phyloP scores from a whole-genome alignment of 1,140 invertebrate genomes.

The Aphaenogaster floridana region DNA sequence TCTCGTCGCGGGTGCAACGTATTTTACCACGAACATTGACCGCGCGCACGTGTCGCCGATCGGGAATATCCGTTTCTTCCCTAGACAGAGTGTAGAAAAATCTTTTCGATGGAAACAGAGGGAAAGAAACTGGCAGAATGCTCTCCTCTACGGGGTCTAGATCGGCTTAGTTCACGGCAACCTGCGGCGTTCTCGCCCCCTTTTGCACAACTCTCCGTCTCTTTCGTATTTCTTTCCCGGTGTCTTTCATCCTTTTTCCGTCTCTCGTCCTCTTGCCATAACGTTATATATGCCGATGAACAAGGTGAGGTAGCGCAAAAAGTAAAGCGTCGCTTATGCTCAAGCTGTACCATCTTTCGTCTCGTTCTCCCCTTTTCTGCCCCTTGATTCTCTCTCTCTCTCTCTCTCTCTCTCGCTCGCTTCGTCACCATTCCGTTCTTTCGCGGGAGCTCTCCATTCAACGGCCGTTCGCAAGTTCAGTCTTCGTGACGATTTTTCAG shows the following conservation, averaged over 20 bases:
- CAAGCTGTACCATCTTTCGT: constrained; percentile 53
- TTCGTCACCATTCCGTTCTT: constrained; percentile 14
- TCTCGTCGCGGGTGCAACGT: constrained; percentile 52
- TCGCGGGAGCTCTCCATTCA: constrained; percentile 49
- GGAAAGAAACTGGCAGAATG: constrained; percentile 70
- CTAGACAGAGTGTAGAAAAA: constrained; percentile 68
- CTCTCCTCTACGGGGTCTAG: constrained; percentile 68
- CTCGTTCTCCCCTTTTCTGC: constrained; percentile 9
- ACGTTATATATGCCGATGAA: constrained; percentile 79
- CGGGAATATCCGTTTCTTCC: constrained; percentile 63
- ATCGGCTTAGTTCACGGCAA: constrained; percentile 74
- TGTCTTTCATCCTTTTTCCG: constrained; percentile 37
- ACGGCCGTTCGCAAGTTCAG: constrained; percentile 50
- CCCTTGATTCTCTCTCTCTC: neutral
- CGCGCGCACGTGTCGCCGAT: constrained; percentile 68
- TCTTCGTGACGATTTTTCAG: constrained; percentile 81
- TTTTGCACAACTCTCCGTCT: constrained; percentile 55
- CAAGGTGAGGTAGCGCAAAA: constrained; percentile 81
- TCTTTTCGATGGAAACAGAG: constrained; percentile 73
- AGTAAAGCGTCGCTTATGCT: constrained; percentile 77
- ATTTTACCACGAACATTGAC: constrained; percentile 68
- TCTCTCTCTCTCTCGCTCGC: constrained; percentile 9
- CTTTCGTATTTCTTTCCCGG: constrained; percentile 47
- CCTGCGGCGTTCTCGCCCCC: constrained; percentile 20
- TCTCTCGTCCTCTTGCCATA: constrained; percentile 45